Conservation (phyloP, 92 coral and sea anemone species). For the Metridium senile region DNA sequence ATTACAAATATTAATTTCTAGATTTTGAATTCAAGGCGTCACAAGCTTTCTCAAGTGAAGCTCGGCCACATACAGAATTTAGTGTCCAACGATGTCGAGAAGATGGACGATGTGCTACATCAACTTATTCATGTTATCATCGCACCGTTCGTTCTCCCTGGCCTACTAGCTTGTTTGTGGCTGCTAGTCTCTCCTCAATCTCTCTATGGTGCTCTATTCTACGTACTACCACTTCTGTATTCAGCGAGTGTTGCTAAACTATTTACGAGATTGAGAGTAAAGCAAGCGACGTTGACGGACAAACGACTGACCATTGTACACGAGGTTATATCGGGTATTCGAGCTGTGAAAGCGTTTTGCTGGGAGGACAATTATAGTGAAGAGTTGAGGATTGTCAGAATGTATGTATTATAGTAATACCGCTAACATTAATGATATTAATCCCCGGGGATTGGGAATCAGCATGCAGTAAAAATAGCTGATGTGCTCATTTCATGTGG, state of each 20-base stretch:
- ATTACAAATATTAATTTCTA: neutral
- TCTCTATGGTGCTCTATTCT: neutral
- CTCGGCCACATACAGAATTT: neutral
- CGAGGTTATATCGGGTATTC: slow-evolving; percentile 13
- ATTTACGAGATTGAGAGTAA: neutral
- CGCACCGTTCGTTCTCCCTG: neutral
- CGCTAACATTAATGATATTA: too few species aligned
- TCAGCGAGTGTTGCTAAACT: neutral
- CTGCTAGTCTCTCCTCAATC: neutral
- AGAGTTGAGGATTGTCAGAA: neutral
- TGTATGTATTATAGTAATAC: neutral
- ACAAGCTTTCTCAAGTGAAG: neutral
- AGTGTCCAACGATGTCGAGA: slow-evolving; percentile 5
- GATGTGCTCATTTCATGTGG: too few species aligned
- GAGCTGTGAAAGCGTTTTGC: slow-evolving; percentile 1
- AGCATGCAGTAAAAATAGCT: too few species aligned
- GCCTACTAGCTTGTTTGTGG: neutral
- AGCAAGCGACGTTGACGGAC: slow-evolving; percentile 8
- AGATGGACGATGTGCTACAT: neutral
- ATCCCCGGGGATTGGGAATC: neutral
- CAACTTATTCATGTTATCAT: too few species aligned
- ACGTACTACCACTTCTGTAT: neutral
- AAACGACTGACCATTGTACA: slow-evolving; percentile 5
- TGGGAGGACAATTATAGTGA: neutral
- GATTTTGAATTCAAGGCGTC: neutral